Conservation (phyloP, 2,113 vertebrate species). For the Crypturellus undulatus region DNA sequence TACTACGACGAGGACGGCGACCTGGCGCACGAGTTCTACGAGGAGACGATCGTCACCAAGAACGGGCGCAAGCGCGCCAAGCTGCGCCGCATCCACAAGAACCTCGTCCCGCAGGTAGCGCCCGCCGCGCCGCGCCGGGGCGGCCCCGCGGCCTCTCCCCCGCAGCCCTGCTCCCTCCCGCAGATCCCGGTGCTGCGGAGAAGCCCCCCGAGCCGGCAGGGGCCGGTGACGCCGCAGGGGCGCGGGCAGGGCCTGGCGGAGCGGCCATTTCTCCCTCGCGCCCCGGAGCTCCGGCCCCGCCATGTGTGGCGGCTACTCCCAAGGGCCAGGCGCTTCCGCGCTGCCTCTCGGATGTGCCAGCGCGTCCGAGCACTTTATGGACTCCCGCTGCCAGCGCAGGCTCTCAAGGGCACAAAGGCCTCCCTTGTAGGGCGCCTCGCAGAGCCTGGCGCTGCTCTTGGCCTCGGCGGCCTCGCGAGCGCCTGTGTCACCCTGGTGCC, state of each 20-base stretch:
- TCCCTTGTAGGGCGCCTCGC: neutral
- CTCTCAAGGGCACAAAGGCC: accelerated
- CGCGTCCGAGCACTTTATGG: accelerated
- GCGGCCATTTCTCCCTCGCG: conserved; percentile 43
- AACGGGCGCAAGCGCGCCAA: conserved; percentile 95
- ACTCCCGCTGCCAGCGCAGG: neutral
- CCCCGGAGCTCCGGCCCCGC: neutral
- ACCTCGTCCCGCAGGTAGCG: conserved; percentile 96
- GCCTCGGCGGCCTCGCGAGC: neutral
- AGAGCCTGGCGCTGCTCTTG: neutral
- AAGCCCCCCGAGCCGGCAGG: conserved; percentile 7
- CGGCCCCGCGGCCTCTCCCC: too few relatives aligned
- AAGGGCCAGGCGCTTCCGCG: neutral
- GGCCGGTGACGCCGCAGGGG: conserved; percentile 59
- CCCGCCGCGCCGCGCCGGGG: too few relatives aligned
- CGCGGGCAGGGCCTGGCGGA: conserved; percentile 62
- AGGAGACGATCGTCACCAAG: conserved; percentile 96
- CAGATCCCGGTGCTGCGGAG: neutral
- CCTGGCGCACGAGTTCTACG: conserved; percentile 97
- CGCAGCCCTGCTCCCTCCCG: too few relatives aligned
- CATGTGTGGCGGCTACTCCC: neutral
- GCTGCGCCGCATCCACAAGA: conserved; percentile 96
- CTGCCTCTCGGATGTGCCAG: neutral
- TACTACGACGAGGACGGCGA: conserved; percentile 98
- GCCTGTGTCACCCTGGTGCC: neutral